These are phyloP conservation scores for Achlya flavicornis DNA, from an alignment of 2,888 invertebrate genomes.

Conservation along the genomic window DNA sequence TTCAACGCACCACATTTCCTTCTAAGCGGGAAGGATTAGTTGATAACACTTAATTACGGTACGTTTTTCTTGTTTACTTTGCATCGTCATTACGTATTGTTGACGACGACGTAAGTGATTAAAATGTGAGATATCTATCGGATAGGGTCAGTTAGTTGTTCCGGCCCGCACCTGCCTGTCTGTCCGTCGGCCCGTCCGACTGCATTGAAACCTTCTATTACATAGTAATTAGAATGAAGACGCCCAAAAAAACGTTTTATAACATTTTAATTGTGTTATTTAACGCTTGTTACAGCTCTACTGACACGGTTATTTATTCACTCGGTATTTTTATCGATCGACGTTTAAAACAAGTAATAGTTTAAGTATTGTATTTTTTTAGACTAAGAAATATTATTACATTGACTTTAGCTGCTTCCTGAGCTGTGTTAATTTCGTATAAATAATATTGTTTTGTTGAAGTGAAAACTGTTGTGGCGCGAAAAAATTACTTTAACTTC, in stretches of 20 bases:
- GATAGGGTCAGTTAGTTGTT: slow-evolving; percentile 28
- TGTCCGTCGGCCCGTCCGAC: slow-evolving; percentile 19
- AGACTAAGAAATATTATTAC: background rate
- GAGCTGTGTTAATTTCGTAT: background rate
- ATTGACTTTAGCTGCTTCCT: too few relatives aligned
- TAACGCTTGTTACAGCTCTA: slow-evolving; percentile 64
- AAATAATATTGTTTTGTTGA: too few relatives aligned
- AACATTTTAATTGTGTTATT: slow-evolving; percentile 73
- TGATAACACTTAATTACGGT: slow-evolving; percentile 59
- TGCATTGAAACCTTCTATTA: slow-evolving; percentile 64
- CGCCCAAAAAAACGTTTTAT: slow-evolving; percentile 65
- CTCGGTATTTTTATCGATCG: slow-evolving; percentile 23
- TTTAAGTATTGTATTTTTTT: background rate
- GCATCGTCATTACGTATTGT: slow-evolving; percentile 64
- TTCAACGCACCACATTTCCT: slow-evolving; percentile 35
- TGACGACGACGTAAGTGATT: slow-evolving; percentile 66
- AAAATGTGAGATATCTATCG: slow-evolving; percentile 65
- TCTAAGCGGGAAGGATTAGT: slow-evolving; percentile 49
- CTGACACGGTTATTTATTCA: slow-evolving; percentile 55
- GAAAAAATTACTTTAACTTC: too few relatives aligned
- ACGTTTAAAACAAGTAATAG: background rate
- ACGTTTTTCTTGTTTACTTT: slow-evolving; percentile 63
- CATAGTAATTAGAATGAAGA: slow-evolving; percentile 64
- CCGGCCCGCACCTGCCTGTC: slow-evolving; percentile 62
- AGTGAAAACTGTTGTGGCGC: too few relatives aligned